Evolutionary conservation across 92 coral and sea anemone species (phyloP).

Genomic region (Virgularia gustaviana): DNA sequence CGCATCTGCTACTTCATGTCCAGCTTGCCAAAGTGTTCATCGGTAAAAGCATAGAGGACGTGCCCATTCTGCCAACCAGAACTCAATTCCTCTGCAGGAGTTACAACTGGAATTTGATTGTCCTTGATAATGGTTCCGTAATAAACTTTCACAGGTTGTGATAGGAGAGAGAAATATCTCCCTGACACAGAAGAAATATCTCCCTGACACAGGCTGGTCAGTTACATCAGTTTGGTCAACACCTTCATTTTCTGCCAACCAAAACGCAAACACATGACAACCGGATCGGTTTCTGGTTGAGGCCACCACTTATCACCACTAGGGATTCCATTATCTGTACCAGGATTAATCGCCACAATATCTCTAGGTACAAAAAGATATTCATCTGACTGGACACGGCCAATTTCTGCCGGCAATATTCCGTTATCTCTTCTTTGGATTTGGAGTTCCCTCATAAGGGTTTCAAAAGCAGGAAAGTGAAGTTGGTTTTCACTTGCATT

Average conservation of each 20-base stretch:
- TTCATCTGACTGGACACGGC: constrained; percentile 34
- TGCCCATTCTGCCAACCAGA: constrained; percentile 52
- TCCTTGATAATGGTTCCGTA: constrained; percentile 61
- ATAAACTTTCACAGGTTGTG: constrained; percentile 53
- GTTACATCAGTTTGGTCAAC: constrained; percentile 15
- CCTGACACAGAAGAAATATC: constrained; percentile 38
- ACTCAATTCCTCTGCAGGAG: constrained; percentile 50
- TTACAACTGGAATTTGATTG: constrained; percentile 48
- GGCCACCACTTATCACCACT: constrained; percentile 65
- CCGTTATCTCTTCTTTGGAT: constrained; percentile 33
- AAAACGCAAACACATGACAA: constrained; percentile 62
- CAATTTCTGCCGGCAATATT: constrained; percentile 16
- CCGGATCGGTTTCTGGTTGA: constrained; percentile 23
- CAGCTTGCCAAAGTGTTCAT: constrained; percentile 35
- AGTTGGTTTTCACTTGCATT: background rate
- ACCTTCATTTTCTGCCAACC: constrained; percentile 47
- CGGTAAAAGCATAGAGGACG: constrained; percentile 46
- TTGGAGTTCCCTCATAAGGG: constrained; percentile 47
- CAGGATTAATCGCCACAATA: constrained; percentile 61
- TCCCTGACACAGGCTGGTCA: constrained; percentile 19
- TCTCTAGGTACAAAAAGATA: constrained; percentile 59
- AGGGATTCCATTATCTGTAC: constrained; percentile 48
- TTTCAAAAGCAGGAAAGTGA: constrained; percentile 51
- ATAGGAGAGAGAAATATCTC: constrained; percentile 30
- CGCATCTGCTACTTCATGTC: constrained; percentile 21